phyloP scores from a whole-genome alignment of 2,797 vertebrate species.

The Rhinella marina region DNA sequence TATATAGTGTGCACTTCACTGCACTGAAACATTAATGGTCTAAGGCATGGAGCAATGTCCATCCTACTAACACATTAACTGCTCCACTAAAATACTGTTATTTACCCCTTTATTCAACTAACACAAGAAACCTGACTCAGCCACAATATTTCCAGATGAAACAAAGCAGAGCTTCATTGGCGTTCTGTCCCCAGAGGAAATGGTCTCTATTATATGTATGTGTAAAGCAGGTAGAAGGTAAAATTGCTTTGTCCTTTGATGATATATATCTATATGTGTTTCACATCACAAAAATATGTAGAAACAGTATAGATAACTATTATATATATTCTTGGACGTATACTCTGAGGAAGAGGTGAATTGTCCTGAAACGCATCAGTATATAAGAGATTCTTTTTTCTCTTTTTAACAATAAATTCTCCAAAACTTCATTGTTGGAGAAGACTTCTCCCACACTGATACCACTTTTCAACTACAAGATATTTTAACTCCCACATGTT shows the following conservation, averaged over 20 bases:
- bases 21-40: conserved; percentile 42
- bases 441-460: too few species aligned
- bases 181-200: not conserved
- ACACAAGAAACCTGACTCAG: conserved; percentile 16
- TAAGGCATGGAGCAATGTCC: conserved; percentile 39
- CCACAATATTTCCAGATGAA: conserved; percentile 6
- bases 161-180: conserved; percentile 9
- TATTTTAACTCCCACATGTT: too few species aligned
- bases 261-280: not conserved
- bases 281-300: not conserved
- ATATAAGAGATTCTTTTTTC: too few species aligned
- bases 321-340: not conserved
- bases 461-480: too few species aligned
- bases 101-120: conserved; percentile 30
- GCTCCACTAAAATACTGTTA: conserved; percentile 54
- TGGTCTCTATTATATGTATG: not conserved
- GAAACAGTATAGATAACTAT: not conserved
- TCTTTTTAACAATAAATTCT: too few species aligned
- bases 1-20: conserved; percentile 31
- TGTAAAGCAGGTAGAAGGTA: not conserved
- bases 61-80: conserved; percentile 45
- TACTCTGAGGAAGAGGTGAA: too few species aligned
- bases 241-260: not conserved
- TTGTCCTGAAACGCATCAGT: too few species aligned
- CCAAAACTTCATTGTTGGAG: too few species aligned